A percentile compares a stretch with the other conserved stretches of the same genome.
These are phyloP conservation scores for Hippocampus abdominalis DNA, from an alignment of 2,113 vertebrate species.

Conservation along the genomic window DNA sequence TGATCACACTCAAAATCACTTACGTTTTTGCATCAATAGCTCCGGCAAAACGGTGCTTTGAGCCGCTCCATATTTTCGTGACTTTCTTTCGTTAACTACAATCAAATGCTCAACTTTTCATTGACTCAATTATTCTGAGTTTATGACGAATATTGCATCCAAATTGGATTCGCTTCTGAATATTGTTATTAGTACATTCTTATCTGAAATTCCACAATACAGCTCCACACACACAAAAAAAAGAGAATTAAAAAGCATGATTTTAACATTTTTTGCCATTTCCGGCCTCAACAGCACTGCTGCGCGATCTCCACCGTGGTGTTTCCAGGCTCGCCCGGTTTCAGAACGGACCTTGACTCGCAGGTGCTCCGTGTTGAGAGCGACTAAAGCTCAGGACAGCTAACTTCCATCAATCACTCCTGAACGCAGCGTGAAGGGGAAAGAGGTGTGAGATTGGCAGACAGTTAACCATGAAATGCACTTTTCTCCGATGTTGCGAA, in stretches of 20 bases:
- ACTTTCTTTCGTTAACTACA: too few species aligned
- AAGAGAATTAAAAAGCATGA: background rate
- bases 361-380: conserved; percentile 20
- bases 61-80: too few species aligned
- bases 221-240: background rate
- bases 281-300: background rate
- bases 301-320: background rate
- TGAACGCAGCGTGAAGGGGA: conserved; percentile 48
- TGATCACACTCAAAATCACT: too few species aligned
- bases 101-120: too few species aligned
- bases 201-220: too few species aligned
- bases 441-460: conserved; percentile 60
- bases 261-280: background rate
- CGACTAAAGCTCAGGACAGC: conserved; percentile 38
- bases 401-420: conserved; percentile 64
- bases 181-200: too few species aligned
- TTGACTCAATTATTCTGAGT: too few species aligned
- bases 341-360: conserved; percentile 44
- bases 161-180: too few species aligned
- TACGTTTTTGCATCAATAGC: too few species aligned
- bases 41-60: too few species aligned
- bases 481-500: conserved; percentile 48
- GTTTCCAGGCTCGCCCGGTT: conserved; percentile 27
- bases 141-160: too few species aligned
- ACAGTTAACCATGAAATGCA: conserved; percentile 69